phyloP scores from a whole-genome alignment of 2,888 invertebrate genomes.

The Micoletzkya japonica region DNA sequence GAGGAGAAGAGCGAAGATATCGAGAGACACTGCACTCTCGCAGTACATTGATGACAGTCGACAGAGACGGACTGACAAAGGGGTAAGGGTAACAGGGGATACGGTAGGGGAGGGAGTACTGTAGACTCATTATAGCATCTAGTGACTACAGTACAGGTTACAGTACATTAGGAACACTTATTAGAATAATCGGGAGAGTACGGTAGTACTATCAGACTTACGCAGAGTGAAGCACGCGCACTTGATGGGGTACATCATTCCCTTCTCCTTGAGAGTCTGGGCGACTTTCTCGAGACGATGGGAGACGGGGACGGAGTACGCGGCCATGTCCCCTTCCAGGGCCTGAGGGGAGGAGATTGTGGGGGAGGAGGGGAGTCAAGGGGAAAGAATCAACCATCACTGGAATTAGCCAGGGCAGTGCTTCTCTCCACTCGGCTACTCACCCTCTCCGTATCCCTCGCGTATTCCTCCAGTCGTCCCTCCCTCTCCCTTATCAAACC shows the following conservation, averaged over 20 bases:
- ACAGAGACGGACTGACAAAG: slow-evolving; percentile 10
- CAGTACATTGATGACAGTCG: slow-evolving; percentile 17
- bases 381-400: background rate
- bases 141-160: background rate
- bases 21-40: slow-evolving; percentile 8
- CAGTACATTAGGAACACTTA: background rate
- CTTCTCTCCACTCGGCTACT: background rate
- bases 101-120: too few relatives aligned
- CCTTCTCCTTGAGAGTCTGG: background rate
- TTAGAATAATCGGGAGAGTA: background rate
- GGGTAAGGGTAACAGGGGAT: background rate
- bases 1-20: slow-evolving; percentile 2
- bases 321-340: background rate
- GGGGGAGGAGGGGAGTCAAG: background rate
- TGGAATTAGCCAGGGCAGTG: background rate
- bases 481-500: slow-evolving; percentile 1
- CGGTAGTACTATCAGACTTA: background rate
- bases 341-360: background rate
- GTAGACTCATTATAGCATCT: too few relatives aligned
- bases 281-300: background rate
- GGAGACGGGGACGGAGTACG: background rate
- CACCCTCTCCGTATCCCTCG: background rate
- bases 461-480: slow-evolving; percentile 10
- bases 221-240: slow-evolving; percentile 16
- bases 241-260: slow-evolving; percentile 14